phyloP scores from a whole-genome alignment of 1,140 invertebrate genomes.

The Eumeta japonica region DNA sequence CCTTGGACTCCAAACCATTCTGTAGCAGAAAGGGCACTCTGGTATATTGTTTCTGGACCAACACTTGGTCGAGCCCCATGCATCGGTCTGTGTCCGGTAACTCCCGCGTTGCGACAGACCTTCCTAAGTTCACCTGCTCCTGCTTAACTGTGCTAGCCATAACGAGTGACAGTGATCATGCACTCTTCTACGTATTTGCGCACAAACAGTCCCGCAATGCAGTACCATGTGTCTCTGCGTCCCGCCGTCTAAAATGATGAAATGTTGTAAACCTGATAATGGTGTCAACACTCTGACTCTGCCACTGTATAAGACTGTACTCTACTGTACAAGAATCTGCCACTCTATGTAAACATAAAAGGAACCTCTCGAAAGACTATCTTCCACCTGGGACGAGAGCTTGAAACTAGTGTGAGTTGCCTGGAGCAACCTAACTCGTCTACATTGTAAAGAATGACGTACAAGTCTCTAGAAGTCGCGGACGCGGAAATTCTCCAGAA shows the following conservation, averaged over 20 bases:
- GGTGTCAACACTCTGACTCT: too few species aligned
- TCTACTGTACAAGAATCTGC: too few species aligned
- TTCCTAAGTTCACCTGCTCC: slow-evolving; percentile 11
- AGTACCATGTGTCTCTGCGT: slow-evolving; percentile 1
- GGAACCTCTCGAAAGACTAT: too few species aligned
- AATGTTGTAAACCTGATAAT: slow-evolving; percentile 6
- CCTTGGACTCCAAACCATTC: neutral
- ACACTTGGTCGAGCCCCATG: slow-evolving; percentile 9
- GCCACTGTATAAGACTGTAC: too few species aligned
- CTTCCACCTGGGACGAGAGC: too few species aligned
- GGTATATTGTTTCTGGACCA: slow-evolving; percentile 11
- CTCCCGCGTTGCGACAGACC: slow-evolving; percentile 13
- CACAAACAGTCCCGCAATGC: slow-evolving; percentile 5
- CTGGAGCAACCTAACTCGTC: too few species aligned
- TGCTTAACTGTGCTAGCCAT: slow-evolving; percentile 1
- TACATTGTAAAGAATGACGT: too few species aligned
- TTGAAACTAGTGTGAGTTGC: too few species aligned
- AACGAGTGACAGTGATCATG: neutral
- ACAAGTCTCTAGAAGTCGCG: too few species aligned
- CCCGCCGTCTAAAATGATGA: slow-evolving; percentile 4
- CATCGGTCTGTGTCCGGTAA: slow-evolving; percentile 4
- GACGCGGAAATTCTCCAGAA: too few species aligned
- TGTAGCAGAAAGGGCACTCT: neutral
- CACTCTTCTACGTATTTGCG: slow-evolving; percentile 9
- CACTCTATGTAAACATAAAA: too few species aligned